Conservation (phyloP, 2,797 vertebrate species). For the Natrix natrix region DNA sequence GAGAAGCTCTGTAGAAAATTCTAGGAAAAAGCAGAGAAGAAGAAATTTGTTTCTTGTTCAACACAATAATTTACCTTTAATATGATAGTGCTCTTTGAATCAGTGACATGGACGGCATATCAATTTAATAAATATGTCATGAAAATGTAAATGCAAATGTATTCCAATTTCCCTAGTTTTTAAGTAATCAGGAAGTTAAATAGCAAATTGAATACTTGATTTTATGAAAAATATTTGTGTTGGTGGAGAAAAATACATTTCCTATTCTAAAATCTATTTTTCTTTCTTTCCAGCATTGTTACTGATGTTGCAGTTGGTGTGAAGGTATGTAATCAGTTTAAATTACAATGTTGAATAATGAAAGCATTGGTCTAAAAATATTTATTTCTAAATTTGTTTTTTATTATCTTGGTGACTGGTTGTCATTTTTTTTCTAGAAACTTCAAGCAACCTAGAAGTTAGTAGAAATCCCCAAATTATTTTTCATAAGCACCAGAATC, state of each 20-base stretch:
- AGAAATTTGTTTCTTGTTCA: neutral
- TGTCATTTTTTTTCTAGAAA: conserved; percentile 40
- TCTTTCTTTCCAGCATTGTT: conserved; percentile 81
- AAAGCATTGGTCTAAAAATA: conserved; percentile 26
- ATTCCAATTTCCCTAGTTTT: neutral
- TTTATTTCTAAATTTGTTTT: conserved; percentile 26
- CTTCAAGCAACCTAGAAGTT: conserved; percentile 26
- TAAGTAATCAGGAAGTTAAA: neutral
- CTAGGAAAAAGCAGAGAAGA: neutral
- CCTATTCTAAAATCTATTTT: conserved; percentile 29
- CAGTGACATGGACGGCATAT: neutral
- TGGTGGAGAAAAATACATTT: neutral
- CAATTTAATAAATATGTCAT: neutral
- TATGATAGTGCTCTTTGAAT: neutral
- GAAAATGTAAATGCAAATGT: neutral
- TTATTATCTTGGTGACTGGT: conserved; percentile 40
- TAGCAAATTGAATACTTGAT: neutral
- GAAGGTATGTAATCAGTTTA: conserved; percentile 82
- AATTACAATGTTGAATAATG: conserved; percentile 43
- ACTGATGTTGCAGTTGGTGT: conserved; percentile 96
- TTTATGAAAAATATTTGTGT: conserved; percentile 6
- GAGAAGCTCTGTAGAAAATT: neutral
- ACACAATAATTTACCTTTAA: neutral
- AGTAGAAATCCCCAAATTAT: neutral
- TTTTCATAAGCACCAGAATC: neutral